Base-by-base conservation (phyloP, 2,888 invertebrate species). In the Serripes groenlandicus region DNA sequence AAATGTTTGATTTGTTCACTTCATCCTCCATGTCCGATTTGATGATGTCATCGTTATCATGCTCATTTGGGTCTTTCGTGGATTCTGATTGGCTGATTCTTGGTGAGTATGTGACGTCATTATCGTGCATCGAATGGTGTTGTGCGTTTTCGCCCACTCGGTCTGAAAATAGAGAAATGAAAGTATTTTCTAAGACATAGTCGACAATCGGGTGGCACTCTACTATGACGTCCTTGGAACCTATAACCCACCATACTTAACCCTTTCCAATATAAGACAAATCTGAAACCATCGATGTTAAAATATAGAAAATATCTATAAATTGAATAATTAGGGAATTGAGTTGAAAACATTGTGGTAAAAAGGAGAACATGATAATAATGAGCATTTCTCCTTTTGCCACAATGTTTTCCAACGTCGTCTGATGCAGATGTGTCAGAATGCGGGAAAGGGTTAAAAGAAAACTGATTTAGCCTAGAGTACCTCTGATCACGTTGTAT, bases 1-100 rank as follows among this genome's bases (percentile, higher is more conserved):
- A 78, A 18, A 77, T 54, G 26, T 75, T 54, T 52, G 56, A 71
- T 60, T 81, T 81, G 15, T 58, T 56, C 56, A 64, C 37, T 11
- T 76, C 75, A n/a, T 75, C 72, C 18, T 79, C 62, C 52, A 30
- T 62, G 56, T 75, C 75, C 30, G 71, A 56, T 30, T 56, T 74
- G 26, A 58, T 56, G 66, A 68, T 54, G 35, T 78, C 73, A 54
- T 72, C 66, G n/a, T 30, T 28, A n/a, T 74, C 52, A 9, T n/a
- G 49, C 21, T 62, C 66, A 26, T 15, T 23, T 11, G 28, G 34
- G 21, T 28, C n/a, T 7, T 66, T 35, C n/a, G 42, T 23, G 9
- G 35, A 26, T 23, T 66, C 66, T 42, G 66, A 42, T 66, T 66
- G 66, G 58, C n/a, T 18, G 7, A 56, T 56, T 35, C 56, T 32